Evolutionary conservation across 2,888 invertebrate genomes (phyloP).

Genomic region (Cyclophora albipunctata): DNA sequence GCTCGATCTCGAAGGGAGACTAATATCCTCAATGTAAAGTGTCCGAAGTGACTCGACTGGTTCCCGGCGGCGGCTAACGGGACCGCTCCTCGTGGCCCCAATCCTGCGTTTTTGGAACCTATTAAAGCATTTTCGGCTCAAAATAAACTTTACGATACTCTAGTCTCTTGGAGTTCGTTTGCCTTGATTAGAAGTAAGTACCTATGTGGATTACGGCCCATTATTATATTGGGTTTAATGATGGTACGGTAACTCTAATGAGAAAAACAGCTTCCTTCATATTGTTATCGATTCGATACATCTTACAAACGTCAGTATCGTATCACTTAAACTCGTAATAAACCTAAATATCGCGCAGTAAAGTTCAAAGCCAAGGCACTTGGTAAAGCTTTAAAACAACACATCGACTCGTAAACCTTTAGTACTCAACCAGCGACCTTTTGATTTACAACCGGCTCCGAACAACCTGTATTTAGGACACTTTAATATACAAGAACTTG

Average conservation of each 20-base stretch:
- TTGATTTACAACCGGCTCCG: background rate
- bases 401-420: background rate
- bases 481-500: background rate
- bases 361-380: too few species aligned
- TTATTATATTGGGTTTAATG: background rate
- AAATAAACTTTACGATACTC: background rate
- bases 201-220: background rate
- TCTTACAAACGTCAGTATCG: background rate
- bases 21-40: too few species aligned
- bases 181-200: background rate
- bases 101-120: conserved; percentile 37
- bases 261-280: background rate
- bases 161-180: background rate
- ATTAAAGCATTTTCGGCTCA: conserved; percentile 13
- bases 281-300: background rate
- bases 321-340: too few species aligned
- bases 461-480: too few species aligned
- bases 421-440: background rate
- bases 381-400: too few species aligned
- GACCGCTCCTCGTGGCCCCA: conserved; percentile 31
- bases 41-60: conserved; percentile 22
- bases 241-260: background rate
- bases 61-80: conserved; percentile 34
- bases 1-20: too few species aligned
- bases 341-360: too few species aligned